Evolutionary conservation across 2,113 vertebrate genomes (phyloP), one percentile per base, ranked within the genome.

Genomic region (Australoheros scitulus): DNA sequence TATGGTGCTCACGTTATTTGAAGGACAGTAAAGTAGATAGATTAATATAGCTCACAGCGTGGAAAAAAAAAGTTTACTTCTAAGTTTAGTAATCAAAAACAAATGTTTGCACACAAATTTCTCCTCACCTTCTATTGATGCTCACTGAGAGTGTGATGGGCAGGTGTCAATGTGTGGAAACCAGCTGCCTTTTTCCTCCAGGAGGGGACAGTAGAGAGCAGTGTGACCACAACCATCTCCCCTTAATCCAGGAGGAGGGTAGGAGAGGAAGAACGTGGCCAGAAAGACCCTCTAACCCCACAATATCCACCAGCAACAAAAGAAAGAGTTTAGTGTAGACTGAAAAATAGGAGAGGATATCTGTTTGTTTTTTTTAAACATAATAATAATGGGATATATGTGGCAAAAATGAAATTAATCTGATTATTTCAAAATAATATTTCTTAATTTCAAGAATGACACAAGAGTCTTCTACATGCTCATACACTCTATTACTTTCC

Each of bases 171-270:
- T 85, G 57, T 87, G 52, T 61, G 74, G 29, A 87, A 61, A 81
- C 86, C 72, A 87, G 64, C 70, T 86, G 68, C 90, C 70, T 50
- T 26, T 76, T 91, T 76, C 81, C 52, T 87, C 92, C 94, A 94
- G 92, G 77, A 93, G 94, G 92, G 94, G 94, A 87, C 93, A 93
- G 94, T 93, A 94, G 85, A 94, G 94, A 94, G 93, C 79, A 91
- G 85, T 74, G 74, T 89, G 87, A 86, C 84, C 57, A 75, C 61
- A 43, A 56, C 61, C 15, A 24, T 76, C 58, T 85, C 72, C 47
- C 36, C 20, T 77, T 56, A n/a, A 74, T 59, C 60, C 50, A 52
- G 24, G 52, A 57, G 59, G 34, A 74, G 77, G 43, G 52, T 61
- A 58, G 32, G 72, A 57, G 74, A 52, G 61, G 20, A 74, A 77